Conservation (phyloP, 2,888 invertebrate species). For the Rhagophthalmus giganteus region DNA sequence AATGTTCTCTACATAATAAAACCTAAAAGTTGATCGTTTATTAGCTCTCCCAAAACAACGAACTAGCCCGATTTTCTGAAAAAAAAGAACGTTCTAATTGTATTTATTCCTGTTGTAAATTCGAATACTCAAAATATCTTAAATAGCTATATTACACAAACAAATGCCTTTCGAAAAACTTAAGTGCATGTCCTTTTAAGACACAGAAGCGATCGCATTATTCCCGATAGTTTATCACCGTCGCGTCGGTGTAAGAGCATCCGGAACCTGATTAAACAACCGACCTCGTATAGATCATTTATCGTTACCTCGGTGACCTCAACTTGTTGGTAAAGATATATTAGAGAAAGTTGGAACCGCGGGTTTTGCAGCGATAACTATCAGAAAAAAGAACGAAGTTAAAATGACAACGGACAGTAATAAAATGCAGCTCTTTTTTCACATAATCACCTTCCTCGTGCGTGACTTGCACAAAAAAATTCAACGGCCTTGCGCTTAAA, state of each 20-base stretch:
- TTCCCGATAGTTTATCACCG: conserved; percentile 13
- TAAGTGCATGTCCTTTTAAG: background rate
- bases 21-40: too few relatives aligned
- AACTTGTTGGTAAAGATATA: conserved; percentile 18
- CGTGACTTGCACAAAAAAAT: conserved; percentile 16
- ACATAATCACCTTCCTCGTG: conserved; percentile 7
- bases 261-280: conserved; percentile 26
- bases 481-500: conserved; percentile 6
- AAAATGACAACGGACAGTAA: background rate
- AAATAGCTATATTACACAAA: too few relatives aligned
- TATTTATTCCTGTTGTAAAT: too few relatives aligned
- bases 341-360: conserved; percentile 24
- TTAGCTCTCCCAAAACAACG: too few relatives aligned
- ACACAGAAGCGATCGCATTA: conserved; percentile 3
- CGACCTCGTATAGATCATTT: conserved; percentile 31
- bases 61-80: too few relatives aligned
- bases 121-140: too few relatives aligned
- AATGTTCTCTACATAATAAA: too few relatives aligned
- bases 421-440: too few relatives aligned
- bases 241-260: conserved; percentile 5
- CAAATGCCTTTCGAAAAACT: background rate
- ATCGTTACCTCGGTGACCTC: conserved; percentile 32
- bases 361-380: conserved; percentile 7
- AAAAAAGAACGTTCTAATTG: too few relatives aligned
- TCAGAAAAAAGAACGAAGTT: background rate